phyloP scores from a whole-genome alignment of 2,113 vertebrate species.

The Phoenicopterus ruber region DNA sequence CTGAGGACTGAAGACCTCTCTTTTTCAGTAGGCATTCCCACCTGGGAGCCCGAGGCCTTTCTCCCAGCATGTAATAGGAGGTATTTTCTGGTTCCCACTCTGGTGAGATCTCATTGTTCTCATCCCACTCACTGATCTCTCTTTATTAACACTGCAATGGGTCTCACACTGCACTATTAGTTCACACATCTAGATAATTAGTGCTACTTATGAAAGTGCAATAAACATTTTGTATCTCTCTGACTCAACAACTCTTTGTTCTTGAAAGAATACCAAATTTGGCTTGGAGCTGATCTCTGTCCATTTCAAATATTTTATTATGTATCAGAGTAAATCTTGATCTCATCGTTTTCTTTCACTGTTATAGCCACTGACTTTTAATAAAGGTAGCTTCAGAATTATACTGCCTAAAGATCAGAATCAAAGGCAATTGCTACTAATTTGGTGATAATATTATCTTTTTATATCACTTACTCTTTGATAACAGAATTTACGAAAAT shows the following conservation, averaged over 20 bases:
- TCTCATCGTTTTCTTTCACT: not conserved
- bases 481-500: constrained; percentile 31
- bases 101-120: not conserved
- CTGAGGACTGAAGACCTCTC: not conserved
- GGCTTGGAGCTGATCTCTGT: not conserved
- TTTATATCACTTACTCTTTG: constrained; percentile 24
- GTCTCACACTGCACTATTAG: not conserved
- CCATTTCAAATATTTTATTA: not conserved
- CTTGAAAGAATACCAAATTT: not conserved
- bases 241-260: not conserved
- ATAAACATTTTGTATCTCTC: not conserved
- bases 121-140: not conserved
- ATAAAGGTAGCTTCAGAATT: not conserved
- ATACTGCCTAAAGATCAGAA: not conserved
- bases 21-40: not conserved
- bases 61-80: not conserved
- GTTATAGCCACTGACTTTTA: not conserved
- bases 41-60: not conserved
- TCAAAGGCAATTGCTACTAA: not conserved
- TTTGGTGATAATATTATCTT: not conserved
- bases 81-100: not conserved
- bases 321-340: not conserved
- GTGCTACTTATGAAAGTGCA: not conserved
- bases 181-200: not conserved
- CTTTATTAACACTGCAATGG: not conserved